A percentile compares a stretch with the other conserved stretches of the same genome.
Evolutionary conservation across 1,140 invertebrate genomes (phyloP).

Genomic region (Bathynomus jamesi): DNA sequence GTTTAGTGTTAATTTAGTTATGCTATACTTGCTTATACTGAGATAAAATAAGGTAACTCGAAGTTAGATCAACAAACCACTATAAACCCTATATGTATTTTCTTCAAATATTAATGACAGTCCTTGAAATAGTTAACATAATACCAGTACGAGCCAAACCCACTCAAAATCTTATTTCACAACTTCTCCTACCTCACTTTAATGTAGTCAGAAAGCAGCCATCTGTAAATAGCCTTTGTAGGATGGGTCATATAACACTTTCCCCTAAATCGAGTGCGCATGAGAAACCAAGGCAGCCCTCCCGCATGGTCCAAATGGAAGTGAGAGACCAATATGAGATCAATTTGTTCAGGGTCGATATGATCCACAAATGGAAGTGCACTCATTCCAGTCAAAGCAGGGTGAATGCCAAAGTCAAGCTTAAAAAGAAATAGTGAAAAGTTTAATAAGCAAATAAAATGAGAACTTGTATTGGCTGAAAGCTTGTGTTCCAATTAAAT

Average conservation of each 20-base stretch:
- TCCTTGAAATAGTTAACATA: too few relatives aligned
- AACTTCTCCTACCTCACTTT: conserved; percentile 78
- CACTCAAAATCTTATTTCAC: too few relatives aligned
- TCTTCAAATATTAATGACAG: too few relatives aligned
- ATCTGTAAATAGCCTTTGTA: conserved; percentile 98
- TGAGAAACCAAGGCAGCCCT: conserved; percentile 94
- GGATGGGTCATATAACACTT: conserved; percentile 99
- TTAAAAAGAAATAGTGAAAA: neutral
- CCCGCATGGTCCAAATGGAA: conserved; percentile 99
- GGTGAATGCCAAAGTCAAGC: conserved; percentile 97
- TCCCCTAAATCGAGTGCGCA: conserved; percentile 95
- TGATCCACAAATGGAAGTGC: conserved; percentile 95
- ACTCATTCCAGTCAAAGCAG: conserved; percentile 92
- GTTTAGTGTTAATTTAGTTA: too few relatives aligned
- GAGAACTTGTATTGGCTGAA: too few relatives aligned
- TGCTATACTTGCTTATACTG: too few relatives aligned
- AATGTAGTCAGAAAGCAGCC: conserved; percentile 97
- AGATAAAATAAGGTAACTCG: too few relatives aligned
- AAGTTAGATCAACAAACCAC: too few relatives aligned
- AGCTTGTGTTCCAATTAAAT: too few relatives aligned
- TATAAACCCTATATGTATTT: too few relatives aligned
- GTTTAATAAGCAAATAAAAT: too few relatives aligned
- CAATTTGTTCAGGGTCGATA: conserved; percentile 87
- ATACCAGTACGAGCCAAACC: too few relatives aligned
- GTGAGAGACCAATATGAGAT: conserved; percentile 91